Evolutionary conservation across 2,888 invertebrate species (phyloP).

Genomic region (Monopis laevigella): DNA sequence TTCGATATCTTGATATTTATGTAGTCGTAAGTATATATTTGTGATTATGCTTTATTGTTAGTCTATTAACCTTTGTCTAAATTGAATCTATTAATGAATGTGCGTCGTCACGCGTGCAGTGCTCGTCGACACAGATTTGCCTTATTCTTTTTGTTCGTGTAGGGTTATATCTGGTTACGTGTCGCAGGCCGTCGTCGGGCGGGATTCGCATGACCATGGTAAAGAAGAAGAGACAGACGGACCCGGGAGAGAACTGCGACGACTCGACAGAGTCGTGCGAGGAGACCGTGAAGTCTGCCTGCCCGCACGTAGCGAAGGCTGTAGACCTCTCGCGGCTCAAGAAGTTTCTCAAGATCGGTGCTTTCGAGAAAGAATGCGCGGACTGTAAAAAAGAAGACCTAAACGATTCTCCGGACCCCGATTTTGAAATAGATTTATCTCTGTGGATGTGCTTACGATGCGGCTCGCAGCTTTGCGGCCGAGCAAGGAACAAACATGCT

Average conservation of each 20-base stretch:
- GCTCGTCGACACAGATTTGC: slow-evolving; percentile 63
- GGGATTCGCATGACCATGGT: slow-evolving; percentile 66
- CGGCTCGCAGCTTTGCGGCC: slow-evolving; percentile 80
- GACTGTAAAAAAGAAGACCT: slow-evolving; percentile 65
- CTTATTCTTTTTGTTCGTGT: no score
- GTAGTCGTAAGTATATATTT: slow-evolving; percentile 48
- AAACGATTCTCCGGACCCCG: slow-evolving; percentile 45
- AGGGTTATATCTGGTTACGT: slow-evolving; percentile 59
- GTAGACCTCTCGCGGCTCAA: slow-evolving; percentile 71
- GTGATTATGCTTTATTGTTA: slow-evolving; percentile 23
- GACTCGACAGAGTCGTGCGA: slow-evolving; percentile 79
- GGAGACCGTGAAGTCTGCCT: slow-evolving; percentile 71
- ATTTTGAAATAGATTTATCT: slow-evolving; percentile 59
- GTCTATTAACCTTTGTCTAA: slow-evolving; percentile 16
- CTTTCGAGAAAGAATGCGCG: slow-evolving; percentile 65
- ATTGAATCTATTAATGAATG: slow-evolving; percentile 37
- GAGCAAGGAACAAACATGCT: slow-evolving; percentile 74
- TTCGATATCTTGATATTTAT: slow-evolving; percentile 33
- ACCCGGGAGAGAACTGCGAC: slow-evolving; percentile 69
- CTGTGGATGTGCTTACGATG: slow-evolving; percentile 87
- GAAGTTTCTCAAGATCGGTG: slow-evolving; percentile 61
- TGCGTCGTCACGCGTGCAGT: slow-evolving; percentile 66
- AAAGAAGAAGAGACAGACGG: slow-evolving; percentile 78
- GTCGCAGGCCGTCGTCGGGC: slow-evolving; percentile 36
- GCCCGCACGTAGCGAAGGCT: slow-evolving; percentile 75